phyloP scores from a whole-genome alignment of 2,113 vertebrate genomes.

The Cygnus atratus region DNA sequence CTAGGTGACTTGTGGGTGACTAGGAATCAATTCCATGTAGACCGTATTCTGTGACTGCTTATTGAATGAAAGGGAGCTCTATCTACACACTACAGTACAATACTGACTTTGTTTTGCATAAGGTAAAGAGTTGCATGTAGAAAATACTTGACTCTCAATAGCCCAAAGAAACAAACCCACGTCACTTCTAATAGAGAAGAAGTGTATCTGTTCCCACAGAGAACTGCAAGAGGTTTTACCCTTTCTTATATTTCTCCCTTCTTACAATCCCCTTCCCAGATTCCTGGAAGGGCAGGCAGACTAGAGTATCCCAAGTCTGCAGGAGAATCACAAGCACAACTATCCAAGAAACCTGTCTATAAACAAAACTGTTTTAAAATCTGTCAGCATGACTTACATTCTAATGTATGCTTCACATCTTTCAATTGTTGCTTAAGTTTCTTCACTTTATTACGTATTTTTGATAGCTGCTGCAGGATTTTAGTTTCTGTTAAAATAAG shows the following conservation, averaged over 20 bases:
- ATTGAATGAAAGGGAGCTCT: neutral
- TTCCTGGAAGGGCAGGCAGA: neutral
- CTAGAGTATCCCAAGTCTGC: neutral
- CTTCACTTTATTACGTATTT: slow-evolving; percentile 83
- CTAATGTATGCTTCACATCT: slow-evolving; percentile 84
- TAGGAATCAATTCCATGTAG: neutral
- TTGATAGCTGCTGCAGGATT: slow-evolving; percentile 83
- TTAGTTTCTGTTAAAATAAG: slow-evolving; percentile 75
- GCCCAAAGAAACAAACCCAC: neutral
- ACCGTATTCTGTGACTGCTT: neutral
- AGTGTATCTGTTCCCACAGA: neutral
- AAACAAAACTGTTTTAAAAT: neutral
- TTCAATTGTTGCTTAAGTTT: slow-evolving; percentile 84
- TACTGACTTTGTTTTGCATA: neutral
- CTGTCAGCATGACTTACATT: slow-evolving; percentile 75
- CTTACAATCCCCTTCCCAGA: neutral
- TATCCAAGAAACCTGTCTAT: neutral
- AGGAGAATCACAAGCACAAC: neutral
- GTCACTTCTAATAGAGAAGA: neutral
- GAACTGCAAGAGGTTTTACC: neutral
- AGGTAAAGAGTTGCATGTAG: neutral
- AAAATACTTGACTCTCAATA: neutral
- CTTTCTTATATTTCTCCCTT: neutral
- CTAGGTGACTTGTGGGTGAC: neutral
- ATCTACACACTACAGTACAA: neutral